Base-by-base conservation (phyloP, 2,888 invertebrate species). In the Toxonevra muliebris region DNA sequence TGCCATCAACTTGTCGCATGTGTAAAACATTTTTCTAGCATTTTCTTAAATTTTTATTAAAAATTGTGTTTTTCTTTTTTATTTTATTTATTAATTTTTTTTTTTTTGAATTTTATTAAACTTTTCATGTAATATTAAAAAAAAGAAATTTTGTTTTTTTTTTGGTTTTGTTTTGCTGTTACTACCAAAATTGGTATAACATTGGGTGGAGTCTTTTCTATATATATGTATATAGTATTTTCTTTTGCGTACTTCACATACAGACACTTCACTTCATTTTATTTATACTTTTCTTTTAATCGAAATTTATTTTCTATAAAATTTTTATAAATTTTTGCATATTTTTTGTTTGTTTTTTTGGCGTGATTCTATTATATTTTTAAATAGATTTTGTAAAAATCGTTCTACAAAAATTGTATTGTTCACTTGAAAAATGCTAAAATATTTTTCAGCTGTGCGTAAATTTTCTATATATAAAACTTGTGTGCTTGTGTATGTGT, bases 1-100 rank as follows among this genome's bases (percentile, higher is more conserved):
- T 84, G 83, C 82, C 84, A 83, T 83, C 84, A 83, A 84, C 84
- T 84, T 84, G 79, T 81, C 80, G 78, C 81, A 79, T 77, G 78
- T 72, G 75, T 65, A 58, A 70, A 67, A 78, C 83, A 83, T 84
- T 81, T 82, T 83, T 79, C 82, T 83, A 79, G 82, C 83, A 83
- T 83, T 84, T 84, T 84, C 80, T 79, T 30, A 30, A 30, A 30
- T 30, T 30, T 30, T 7, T 30, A 30, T 30, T 30, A 30, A 30
- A 30, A 30, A 45, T 43, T 65, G 17, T 70, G 52, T 63, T 63
- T 52, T 57, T 50, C 20, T 12, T 54, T 55, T 65, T 68, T 64
- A 55, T 55, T 53, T 17, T 40, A 42, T 41, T 11, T 12, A 40
- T 12, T 15, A 69, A 69, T 57, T 45, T 55, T 61, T 71, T 13